These are phyloP conservation scores for Danio aesculapii DNA, from an alignment of 2,797 vertebrate genomes.

Conservation along the genomic window DNA sequence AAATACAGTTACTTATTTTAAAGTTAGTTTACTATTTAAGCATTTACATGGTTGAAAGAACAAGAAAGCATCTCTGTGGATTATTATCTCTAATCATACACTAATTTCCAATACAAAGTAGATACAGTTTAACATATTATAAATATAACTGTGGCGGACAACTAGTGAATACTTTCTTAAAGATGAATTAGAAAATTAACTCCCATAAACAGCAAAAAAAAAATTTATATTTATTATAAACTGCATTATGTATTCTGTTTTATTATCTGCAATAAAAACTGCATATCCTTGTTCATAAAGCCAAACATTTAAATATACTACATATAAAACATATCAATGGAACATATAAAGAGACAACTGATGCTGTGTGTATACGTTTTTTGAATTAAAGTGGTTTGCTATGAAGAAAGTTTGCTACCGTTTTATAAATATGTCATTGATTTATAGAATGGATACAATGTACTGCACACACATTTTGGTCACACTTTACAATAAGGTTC, in stretches of 20 bases:
- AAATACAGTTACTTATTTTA: neutral
- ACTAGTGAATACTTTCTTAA: neutral
- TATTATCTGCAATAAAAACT: neutral
- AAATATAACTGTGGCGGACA: neutral
- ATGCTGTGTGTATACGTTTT: too few relatives aligned
- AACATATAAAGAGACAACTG: too few relatives aligned
- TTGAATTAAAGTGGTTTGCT: too few relatives aligned
- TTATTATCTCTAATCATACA: neutral
- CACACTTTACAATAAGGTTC: too few relatives aligned
- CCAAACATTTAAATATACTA: neutral
- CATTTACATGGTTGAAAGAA: neutral
- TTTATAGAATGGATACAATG: too few relatives aligned
- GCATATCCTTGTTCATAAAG: neutral
- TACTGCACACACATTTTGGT: too few relatives aligned
- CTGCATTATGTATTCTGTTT: neutral
- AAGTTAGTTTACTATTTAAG: neutral
- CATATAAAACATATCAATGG: too few relatives aligned
- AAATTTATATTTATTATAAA: too few relatives aligned
- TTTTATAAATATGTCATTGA: too few relatives aligned
- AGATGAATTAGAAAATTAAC: too few relatives aligned
- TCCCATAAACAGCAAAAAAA: too few relatives aligned
- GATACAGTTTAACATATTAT: neutral
- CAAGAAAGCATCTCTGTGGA: neutral
- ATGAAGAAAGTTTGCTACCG: too few relatives aligned
- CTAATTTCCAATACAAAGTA: neutral